Conservation (phyloP, 2,113 vertebrate species). For the Barbus barbus region DNA sequence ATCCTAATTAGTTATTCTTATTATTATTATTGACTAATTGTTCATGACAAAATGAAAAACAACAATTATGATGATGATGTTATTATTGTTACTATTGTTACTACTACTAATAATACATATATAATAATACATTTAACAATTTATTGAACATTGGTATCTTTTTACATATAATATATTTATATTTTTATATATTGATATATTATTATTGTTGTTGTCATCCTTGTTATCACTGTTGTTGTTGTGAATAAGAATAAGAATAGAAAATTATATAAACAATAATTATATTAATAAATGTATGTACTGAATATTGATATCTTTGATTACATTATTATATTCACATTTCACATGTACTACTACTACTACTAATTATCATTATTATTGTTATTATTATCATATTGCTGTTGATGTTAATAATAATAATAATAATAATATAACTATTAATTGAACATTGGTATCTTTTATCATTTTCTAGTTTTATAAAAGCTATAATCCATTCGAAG, state of each 20-base stretch:
- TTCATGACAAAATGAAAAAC: too few species aligned
- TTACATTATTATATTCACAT: not conserved
- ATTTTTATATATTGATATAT: not conserved
- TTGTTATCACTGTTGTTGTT: not conserved
- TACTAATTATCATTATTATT: too few species aligned
- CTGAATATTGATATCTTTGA: not conserved
- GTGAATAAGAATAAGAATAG: not conserved
- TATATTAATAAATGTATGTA: not conserved
- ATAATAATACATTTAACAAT: not conserved
- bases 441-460: not conserved
- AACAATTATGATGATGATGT: not conserved
- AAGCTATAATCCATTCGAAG: not conserved
- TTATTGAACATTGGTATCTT: not conserved
- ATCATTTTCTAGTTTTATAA: not conserved
- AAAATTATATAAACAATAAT: not conserved
- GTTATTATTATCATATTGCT: not conserved
- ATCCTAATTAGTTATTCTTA: not conserved
- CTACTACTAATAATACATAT: not conserved
- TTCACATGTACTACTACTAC: too few species aligned
- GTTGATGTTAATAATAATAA: not conserved
- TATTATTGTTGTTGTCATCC: not conserved
- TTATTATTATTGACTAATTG: too few species aligned
- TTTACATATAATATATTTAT: too few species aligned
- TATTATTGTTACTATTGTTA: too few species aligned
- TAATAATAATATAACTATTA: not conserved